Evolutionary conservation across 2,888 invertebrate genomes (phyloP).

Genomic region (Gymnoscelis rufifasciata): DNA sequence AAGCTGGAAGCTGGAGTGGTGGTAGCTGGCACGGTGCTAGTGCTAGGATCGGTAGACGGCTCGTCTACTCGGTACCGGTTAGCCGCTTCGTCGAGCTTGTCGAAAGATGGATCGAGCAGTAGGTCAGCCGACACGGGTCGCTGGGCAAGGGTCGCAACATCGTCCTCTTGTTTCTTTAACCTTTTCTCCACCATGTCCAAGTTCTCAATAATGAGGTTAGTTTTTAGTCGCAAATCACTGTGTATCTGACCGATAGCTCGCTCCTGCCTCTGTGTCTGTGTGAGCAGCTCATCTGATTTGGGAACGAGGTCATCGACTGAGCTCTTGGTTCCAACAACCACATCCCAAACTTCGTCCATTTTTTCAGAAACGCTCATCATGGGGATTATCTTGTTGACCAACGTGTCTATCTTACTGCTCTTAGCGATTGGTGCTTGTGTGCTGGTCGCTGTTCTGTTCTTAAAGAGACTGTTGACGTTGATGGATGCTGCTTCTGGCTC

Average conservation of each 20-base stretch:
- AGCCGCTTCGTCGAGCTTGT: constrained; percentile 87
- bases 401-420: constrained; percentile 87
- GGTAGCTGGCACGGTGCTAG: constrained; percentile 57
- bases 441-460: constrained; percentile 79
- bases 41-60: constrained; percentile 56
- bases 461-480: constrained; percentile 69
- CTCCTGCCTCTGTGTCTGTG: constrained; percentile 92
- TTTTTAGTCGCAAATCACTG: constrained; percentile 87
- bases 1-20: constrained; percentile 46
- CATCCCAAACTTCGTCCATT: constrained; percentile 95
- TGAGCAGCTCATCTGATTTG: constrained; percentile 90
- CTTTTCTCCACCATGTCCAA: constrained; percentile 91
- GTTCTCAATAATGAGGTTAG: constrained; percentile 92
- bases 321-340: constrained; percentile 92
- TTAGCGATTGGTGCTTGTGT: constrained; percentile 79
- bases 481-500: constrained; percentile 82
- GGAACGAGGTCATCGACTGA: constrained; percentile 91
- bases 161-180: constrained; percentile 90
- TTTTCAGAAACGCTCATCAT: constrained; percentile 92
- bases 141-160: constrained; percentile 87
- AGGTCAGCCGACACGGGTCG: constrained; percentile 86
- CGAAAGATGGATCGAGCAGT: constrained; percentile 85
- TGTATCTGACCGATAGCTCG: constrained; percentile 92
- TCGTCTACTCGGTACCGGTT: constrained; percentile 80
- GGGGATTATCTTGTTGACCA: constrained; percentile 90